Percentiles rank a stretch among this genome's conserved stretches.
Conservation (phyloP, 2,797 vertebrate genomes). For the Enteromius radiatus region DNA sequence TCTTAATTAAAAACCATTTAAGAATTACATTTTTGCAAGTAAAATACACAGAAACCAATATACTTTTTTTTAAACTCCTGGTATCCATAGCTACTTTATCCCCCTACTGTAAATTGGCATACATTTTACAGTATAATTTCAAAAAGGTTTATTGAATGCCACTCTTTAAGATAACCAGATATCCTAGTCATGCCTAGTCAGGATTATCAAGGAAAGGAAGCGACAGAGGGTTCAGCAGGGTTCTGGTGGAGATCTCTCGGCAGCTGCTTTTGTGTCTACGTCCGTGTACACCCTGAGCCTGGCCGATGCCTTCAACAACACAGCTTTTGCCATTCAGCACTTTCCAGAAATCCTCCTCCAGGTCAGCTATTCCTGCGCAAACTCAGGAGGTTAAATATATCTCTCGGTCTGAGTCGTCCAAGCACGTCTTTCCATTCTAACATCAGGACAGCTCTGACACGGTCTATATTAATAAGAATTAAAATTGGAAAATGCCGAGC, state of each 20-base stretch:
- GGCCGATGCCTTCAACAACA: slow-evolving; percentile 60
- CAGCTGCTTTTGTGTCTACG: slow-evolving; percentile 59
- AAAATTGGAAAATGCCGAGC: slow-evolving; percentile 11
- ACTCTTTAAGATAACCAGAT: neutral
- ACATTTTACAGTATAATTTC: slow-evolving; percentile 3
- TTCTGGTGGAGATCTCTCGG: slow-evolving; percentile 27
- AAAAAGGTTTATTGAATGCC: neutral
- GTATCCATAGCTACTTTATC: neutral
- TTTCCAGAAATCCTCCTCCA: slow-evolving; percentile 55
- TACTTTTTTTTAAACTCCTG: neutral
- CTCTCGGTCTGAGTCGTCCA: slow-evolving; percentile 53
- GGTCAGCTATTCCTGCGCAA: slow-evolving; percentile 70
- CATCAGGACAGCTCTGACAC: slow-evolving; percentile 29
- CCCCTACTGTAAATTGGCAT: neutral
- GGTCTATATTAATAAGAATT: slow-evolving; percentile 27
- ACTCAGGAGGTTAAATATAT: slow-evolving; percentile 65
- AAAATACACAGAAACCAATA: neutral
- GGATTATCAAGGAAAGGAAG: slow-evolving; percentile 30
- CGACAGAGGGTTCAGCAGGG: slow-evolving; percentile 41
- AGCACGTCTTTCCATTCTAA: slow-evolving; percentile 39
- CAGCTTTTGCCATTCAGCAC: slow-evolving; percentile 70
- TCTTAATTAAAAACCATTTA: neutral
- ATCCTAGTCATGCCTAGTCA: neutral
- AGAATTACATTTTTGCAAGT: neutral
- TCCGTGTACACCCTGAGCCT: slow-evolving; percentile 31